Percentiles rank a stretch among this genome's conserved stretches.
phyloP scores from a whole-genome alignment of 2,113 vertebrate genomes.

The Gopherus evgoodei region DNA sequence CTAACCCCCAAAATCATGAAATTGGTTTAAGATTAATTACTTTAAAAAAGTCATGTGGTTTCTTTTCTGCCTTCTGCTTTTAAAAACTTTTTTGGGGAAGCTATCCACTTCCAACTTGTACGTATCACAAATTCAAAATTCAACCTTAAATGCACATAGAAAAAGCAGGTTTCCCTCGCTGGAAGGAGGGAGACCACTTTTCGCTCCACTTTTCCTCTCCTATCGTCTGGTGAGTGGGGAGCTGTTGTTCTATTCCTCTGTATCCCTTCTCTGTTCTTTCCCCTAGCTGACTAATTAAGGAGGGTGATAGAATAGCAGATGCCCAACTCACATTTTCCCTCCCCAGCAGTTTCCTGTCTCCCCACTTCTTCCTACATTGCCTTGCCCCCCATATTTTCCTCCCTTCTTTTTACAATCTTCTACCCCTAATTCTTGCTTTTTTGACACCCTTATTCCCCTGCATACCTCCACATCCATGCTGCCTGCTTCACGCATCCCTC shows the following conservation, averaged over 20 bases:
- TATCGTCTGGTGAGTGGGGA: not conserved
- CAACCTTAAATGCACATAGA: not conserved
- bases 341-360: not conserved
- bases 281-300: not conserved
- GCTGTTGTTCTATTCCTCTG: not conserved
- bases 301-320: not conserved
- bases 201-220: not conserved
- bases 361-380: not conserved
- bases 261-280: not conserved
- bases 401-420: not conserved
- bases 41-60: not conserved
- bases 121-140: not conserved
- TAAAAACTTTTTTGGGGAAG: not conserved
- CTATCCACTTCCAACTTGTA: not conserved
- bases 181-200: not conserved
- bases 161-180: not conserved
- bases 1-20: not conserved
- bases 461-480: not conserved
- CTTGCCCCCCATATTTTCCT: not conserved
- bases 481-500: not conserved
- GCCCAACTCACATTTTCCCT: constrained; percentile 28
- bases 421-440: not conserved
- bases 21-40: not conserved
- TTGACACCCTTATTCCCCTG: not conserved
- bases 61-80: not conserved